Evolutionary conservation across 2,113 vertebrate species (phyloP).

Genomic region (Anguilla rostrata): DNA sequence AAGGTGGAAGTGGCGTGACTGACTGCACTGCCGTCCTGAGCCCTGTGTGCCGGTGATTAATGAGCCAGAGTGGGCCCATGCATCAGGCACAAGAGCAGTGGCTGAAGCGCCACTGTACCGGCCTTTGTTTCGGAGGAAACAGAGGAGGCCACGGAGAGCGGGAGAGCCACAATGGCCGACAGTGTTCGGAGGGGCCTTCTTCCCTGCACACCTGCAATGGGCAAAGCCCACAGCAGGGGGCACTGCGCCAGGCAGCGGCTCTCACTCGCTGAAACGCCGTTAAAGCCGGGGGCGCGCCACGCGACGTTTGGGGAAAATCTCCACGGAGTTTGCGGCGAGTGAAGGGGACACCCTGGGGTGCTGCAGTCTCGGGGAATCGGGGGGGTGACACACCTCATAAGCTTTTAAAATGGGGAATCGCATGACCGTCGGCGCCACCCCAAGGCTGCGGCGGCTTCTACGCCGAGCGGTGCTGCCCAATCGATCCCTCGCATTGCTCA

Average conservation of each 20-base stretch:
- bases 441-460: not conserved
- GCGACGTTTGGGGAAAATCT: not conserved
- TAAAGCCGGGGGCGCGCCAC: not conserved
- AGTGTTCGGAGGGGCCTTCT: not conserved
- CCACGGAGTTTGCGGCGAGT: not conserved
- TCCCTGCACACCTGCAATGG: not conserved
- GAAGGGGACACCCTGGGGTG: not conserved
- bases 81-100: not conserved
- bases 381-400: not conserved
- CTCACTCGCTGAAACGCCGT: not conserved
- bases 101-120: not conserved
- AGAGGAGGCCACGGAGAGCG: not conserved
- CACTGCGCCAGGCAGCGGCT: not conserved
- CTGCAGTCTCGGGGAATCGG: not conserved
- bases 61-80: not conserved
- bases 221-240: not conserved
- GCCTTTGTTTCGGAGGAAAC: not conserved
- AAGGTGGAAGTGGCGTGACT: not conserved
- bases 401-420: not conserved
- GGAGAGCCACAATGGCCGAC: not conserved
- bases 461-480: no score
- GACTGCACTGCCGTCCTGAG: not conserved
- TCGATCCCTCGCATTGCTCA: not conserved
- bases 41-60: not conserved
- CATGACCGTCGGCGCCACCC: no score